A percentile compares a stretch with the other conserved stretches of the same genome.
phyloP scores from a whole-genome alignment of 2,888 invertebrate genomes.

The Thera britannica region DNA sequence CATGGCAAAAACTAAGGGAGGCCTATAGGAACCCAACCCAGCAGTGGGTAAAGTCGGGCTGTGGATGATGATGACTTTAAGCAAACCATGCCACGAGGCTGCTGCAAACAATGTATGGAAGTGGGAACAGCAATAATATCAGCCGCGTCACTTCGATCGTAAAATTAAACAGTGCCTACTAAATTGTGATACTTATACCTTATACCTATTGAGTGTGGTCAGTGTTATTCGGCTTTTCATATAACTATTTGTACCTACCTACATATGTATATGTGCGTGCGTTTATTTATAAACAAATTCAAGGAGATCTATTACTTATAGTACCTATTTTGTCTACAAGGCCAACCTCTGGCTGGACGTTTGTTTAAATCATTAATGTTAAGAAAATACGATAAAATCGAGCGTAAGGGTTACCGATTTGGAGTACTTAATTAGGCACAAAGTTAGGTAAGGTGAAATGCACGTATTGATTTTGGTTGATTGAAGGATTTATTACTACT shows the following conservation, averaged over 20 bases:
- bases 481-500: too few relatives aligned
- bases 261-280: not conserved
- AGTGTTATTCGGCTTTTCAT: constrained; percentile 48
- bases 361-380: not conserved
- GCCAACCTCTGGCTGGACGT: not conserved
- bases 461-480: too few relatives aligned
- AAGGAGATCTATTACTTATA: constrained; percentile 13
- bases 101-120: constrained; percentile 40
- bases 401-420: not conserved
- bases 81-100: constrained; percentile 9
- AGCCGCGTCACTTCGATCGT: constrained; percentile 53
- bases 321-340: constrained; percentile 7
- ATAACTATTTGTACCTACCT: constrained; percentile 6
- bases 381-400: not conserved
- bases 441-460: too few relatives aligned
- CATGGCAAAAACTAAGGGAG: not conserved
- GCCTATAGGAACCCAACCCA: too few relatives aligned
- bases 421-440: too few relatives aligned
- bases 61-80: too few relatives aligned
- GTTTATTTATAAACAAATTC: constrained; percentile 6
- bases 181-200: constrained; percentile 41
- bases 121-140: constrained; percentile 45
- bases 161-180: constrained; percentile 48
- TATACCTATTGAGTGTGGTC: constrained; percentile 59
- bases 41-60: too few relatives aligned